phyloP scores from a whole-genome alignment of 2,888 invertebrate genomes.

The Eristalis pertinax region DNA sequence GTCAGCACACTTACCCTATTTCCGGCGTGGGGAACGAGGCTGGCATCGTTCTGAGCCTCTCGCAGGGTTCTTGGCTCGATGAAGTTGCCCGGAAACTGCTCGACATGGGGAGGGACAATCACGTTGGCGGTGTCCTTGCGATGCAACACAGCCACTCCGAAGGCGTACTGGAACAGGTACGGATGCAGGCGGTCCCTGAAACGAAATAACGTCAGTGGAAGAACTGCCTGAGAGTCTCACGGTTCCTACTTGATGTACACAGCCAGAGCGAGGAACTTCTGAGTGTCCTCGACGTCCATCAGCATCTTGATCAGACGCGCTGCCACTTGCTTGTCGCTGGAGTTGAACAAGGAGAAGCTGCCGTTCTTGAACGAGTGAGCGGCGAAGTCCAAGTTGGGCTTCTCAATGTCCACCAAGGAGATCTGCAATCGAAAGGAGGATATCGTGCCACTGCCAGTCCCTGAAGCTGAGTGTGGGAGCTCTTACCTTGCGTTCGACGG shows the following conservation, averaged over 20 bases:
- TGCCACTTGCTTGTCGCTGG: slow-evolving; percentile 86
- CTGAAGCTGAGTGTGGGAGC: neutral
- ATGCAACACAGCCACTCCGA: slow-evolving; percentile 88
- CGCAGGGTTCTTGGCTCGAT: slow-evolving; percentile 87
- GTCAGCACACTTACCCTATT: slow-evolving; percentile 78
- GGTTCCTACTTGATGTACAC: slow-evolving; percentile 81
- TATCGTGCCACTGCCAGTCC: too few relatives aligned
- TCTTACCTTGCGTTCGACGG: slow-evolving; percentile 76
- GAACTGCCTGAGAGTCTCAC: neutral
- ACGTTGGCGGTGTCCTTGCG: slow-evolving; percentile 77
- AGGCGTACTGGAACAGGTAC: slow-evolving; percentile 88
- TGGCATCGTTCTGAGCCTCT: slow-evolving; percentile 85
- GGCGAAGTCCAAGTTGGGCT: slow-evolving; percentile 67
- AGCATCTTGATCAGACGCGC: slow-evolving; percentile 86
- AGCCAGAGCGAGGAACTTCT: slow-evolving; percentile 86
- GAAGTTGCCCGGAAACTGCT: slow-evolving; percentile 90
- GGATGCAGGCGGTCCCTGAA: slow-evolving; percentile 87
- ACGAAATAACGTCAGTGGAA: neutral
- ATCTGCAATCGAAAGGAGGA: slow-evolving; percentile 42
- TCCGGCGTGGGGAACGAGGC: slow-evolving; percentile 81
- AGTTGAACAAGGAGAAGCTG: slow-evolving; percentile 87
- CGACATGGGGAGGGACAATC: slow-evolving; percentile 86
- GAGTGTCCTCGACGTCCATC: slow-evolving; percentile 83
- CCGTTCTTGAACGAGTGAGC: slow-evolving; percentile 1
- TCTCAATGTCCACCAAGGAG: slow-evolving; percentile 47